Base-by-base conservation (phyloP, 2,797 vertebrate genomes). In the Lindbergichthys nudifrons region DNA sequence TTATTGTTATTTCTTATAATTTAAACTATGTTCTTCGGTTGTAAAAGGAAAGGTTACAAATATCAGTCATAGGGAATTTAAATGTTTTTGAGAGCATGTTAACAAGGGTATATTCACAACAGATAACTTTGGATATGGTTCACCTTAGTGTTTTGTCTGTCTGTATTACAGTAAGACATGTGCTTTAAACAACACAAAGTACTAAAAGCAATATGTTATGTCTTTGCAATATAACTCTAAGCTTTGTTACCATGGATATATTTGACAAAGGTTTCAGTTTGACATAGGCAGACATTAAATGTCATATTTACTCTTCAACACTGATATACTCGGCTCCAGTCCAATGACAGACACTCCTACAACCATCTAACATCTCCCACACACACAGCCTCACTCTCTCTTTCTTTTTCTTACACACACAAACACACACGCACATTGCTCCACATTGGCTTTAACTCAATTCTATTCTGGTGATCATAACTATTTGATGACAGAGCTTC, bases 401-500 rank as follows among this genome's bases (percentile, higher is more conserved):
- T 36, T 36, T 36, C 32, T 36, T 36, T 36, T 36, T 36, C 2
- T 3, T 56, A 56, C 57, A n/a, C 45, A 64, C 58, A 60, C 60
- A 67, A 41, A 36, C 59, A 71, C 64, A 63, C 66, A 69, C 72
- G 62, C 72, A 69, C 56, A 68, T 48, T 74, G 57, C 74, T 77
- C 53, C 68, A 73, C 56, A 15, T 32, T 42, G 53, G 54, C 70
- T 81, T 65, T 60, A 70, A 51, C 71, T 76, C 36, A 65, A 70
- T 75, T 85, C 86, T 89, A 92, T 86, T 93, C 82, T 84, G 70
- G 87, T 77, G 73, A 75, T 81, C 91, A 94, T 95, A 85, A 95
- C 91, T 95, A 94, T 95, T 95, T 95, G 81, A 96, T 95, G 93
- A 88, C 43, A 52, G 54, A 64, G 93, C 90, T 96, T 92, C 97